phyloP scores from a whole-genome alignment of 2,888 invertebrate species.

The Exephanes ischioxanthus region DNA sequence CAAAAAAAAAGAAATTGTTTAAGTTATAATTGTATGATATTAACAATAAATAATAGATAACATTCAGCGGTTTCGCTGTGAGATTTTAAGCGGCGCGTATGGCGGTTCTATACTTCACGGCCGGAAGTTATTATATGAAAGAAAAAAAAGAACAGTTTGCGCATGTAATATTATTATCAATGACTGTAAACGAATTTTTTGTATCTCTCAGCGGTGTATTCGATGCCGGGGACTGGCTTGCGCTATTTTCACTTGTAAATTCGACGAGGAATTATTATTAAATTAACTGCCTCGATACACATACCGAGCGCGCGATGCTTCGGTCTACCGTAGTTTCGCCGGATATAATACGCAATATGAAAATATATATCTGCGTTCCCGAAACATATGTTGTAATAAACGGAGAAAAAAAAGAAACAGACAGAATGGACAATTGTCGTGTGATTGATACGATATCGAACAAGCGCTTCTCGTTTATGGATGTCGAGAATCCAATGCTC shows the following conservation, averaged over 20 bases:
- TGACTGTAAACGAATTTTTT: slow-evolving; percentile 47
- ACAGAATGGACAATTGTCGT: slow-evolving; percentile 1
- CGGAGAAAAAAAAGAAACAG: slow-evolving; percentile 33
- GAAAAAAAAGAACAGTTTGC: not conserved
- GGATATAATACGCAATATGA: slow-evolving; percentile 17
- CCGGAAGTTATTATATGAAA: slow-evolving; percentile 6
- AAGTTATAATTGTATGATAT: slow-evolving; percentile 79
- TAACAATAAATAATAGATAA: slow-evolving; percentile 75
- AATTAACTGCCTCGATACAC: slow-evolving; percentile 23
- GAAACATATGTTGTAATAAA: slow-evolving; percentile 48
- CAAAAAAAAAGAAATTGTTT: slow-evolving; percentile 72
- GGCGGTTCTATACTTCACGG: slow-evolving; percentile 28
- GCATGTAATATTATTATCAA: slow-evolving; percentile 62
- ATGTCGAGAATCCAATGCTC: not conserved
- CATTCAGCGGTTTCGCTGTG: slow-evolving; percentile 70
- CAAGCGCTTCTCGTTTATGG: slow-evolving; percentile 12
- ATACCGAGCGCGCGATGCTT: slow-evolving; percentile 8
- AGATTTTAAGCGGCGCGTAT: slow-evolving; percentile 46
- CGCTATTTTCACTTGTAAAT: slow-evolving; percentile 61
- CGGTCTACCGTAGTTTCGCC: slow-evolving; percentile 7
- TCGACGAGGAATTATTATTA: slow-evolving; percentile 46
- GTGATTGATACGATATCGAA: not conserved
- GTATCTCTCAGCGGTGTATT: slow-evolving; percentile 40
- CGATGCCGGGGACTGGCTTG: slow-evolving; percentile 27
- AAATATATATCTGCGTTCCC: slow-evolving; percentile 2